Percentiles rank a stretch among this genome's conserved stretches.
phyloP scores from a whole-genome alignment of 2,888 invertebrate species.

The Geophilus truncorum region DNA sequence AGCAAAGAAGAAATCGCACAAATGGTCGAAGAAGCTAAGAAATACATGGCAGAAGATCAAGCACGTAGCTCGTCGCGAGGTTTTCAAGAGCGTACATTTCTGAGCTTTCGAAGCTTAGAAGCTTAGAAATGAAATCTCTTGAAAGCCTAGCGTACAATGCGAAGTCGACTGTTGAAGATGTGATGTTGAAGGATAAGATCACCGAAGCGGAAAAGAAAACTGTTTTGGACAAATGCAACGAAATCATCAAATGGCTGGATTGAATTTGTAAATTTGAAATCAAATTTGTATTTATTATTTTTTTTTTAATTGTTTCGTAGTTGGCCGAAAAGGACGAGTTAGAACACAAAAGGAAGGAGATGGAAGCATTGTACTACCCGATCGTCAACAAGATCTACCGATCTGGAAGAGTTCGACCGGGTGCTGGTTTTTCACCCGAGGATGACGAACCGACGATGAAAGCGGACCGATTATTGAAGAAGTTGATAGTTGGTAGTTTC shows the following conservation, averaged over 20 bases:
- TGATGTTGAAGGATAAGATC: constrained; percentile 88
- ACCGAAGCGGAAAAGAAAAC: constrained; percentile 72
- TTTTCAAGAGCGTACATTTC: no score
- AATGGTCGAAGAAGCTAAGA: constrained; percentile 69
- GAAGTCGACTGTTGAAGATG: constrained; percentile 85
- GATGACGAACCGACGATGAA: constrained; percentile 47
- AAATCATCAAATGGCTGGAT: constrained; percentile 67
- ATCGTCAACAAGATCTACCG: constrained; percentile 93
- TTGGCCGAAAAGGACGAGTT: constrained; percentile 91
- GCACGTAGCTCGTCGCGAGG: constrained; percentile 55
- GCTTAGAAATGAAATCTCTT: constrained; percentile 74
- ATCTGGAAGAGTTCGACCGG: constrained; percentile 61
- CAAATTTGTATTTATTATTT: not conserved
- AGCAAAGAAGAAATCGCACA: constrained; percentile 87
- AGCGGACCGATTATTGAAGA: constrained; percentile 55
- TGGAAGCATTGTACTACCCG: constrained; percentile 86
- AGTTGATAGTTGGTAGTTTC: constrained; percentile 55
- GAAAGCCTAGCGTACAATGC: constrained; percentile 92
- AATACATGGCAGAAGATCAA: constrained; percentile 65
- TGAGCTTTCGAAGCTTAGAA: no score
- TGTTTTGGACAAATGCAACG: constrained; percentile 80
- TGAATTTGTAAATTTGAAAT: not conserved
- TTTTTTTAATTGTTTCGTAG: constrained; percentile 35
- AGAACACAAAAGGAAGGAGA: constrained; percentile 90
- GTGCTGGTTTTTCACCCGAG: constrained; percentile 43